Base-by-base conservation (phyloP, 2,888 invertebrate genomes). In the Synergus gifuensis region DNA sequence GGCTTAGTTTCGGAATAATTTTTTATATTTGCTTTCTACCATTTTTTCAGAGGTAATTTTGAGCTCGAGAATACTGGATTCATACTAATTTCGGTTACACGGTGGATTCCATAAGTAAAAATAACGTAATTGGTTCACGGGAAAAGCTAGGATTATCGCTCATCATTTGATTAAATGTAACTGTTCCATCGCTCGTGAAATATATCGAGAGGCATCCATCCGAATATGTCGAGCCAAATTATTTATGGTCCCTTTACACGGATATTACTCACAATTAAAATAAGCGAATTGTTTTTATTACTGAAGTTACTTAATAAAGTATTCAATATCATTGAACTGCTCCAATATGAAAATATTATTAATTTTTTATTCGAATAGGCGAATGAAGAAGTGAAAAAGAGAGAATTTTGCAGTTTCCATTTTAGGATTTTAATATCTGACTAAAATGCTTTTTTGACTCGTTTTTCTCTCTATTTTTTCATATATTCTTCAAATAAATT, bases 101-200 rank as follows among this genome's bases (percentile, higher is more conserved):
- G 28, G 28, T 28, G 28, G 28, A 28, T 28, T 42, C 42, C 9
- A 42, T 8, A 42, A 42, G 28, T 42, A 42, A 42, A 42, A 42
- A 67, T 18, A 67, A 44, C 18, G 66, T 28, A 28, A 67, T 18
- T 44, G 67, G 18, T 67, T 67, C 9, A 22, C 67, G 22, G 44
- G 4, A 12, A 18, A 44, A 64, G 44, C 22, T 67, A 44, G 44
- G 44, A 44, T 44, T 67, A 44, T 44, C 14, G 18, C 18, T n/a
- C n/a, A 44, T 67, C 44, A 67, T 46, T 67, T 67, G 67, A 67
- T 44, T 44, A 67, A 42, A 67, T 44, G 44, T 67, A 67, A 67
- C 44, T 46, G 44, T 44, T 18, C 44, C 18, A 18, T 67, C 8
- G 44, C 14, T 44, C 42, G 18, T 44, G 42, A 44, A 66, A 64